phyloP scores from a whole-genome alignment of 2,888 invertebrate species.

The Synanthedon vespiformis region DNA sequence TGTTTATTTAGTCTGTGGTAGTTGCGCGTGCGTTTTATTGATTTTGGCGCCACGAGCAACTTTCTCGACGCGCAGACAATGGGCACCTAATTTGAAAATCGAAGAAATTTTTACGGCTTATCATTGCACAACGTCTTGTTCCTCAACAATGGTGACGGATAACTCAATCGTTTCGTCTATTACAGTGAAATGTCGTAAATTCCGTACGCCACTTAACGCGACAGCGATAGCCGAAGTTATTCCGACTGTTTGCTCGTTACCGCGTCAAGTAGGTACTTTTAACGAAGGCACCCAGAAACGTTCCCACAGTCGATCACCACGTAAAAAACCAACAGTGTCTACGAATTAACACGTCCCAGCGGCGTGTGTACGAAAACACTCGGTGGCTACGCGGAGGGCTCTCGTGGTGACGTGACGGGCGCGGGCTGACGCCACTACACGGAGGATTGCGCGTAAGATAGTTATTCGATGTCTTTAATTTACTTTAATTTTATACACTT shows the following conservation, averaged over 20 bases:
- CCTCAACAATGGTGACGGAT: constrained; percentile 32
- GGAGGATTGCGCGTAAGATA: constrained; percentile 46
- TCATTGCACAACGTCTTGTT: constrained; percentile 18
- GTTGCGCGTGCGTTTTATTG: constrained; percentile 41
- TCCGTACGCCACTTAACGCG: constrained; percentile 59
- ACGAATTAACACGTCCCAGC: constrained; percentile 68
- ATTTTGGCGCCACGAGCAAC: constrained; percentile 64
- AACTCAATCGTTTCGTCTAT: constrained; percentile 43
- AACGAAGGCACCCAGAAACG: constrained; percentile 62
- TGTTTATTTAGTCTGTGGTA: not conserved
- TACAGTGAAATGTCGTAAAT: constrained; percentile 54
- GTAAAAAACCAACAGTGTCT: constrained; percentile 63
- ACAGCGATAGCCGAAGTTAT: constrained; percentile 55
- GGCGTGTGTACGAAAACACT: constrained; percentile 67
- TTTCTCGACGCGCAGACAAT: constrained; percentile 65
- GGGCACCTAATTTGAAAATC: constrained; percentile 59
- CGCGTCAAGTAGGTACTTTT: constrained; percentile 55
- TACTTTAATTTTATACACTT: constrained; percentile 53
- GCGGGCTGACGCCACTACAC: constrained; percentile 32
- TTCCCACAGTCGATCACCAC: constrained; percentile 68
- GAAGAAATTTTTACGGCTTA: constrained; percentile 59
- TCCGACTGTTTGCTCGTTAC: constrained; percentile 65
- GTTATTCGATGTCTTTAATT: constrained; percentile 55
- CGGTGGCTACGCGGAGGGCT: constrained; percentile 52
- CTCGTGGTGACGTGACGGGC: constrained; percentile 46